Base-by-base conservation (phyloP, 2,888 invertebrate species). In the Tenthredo scrophulariae region DNA sequence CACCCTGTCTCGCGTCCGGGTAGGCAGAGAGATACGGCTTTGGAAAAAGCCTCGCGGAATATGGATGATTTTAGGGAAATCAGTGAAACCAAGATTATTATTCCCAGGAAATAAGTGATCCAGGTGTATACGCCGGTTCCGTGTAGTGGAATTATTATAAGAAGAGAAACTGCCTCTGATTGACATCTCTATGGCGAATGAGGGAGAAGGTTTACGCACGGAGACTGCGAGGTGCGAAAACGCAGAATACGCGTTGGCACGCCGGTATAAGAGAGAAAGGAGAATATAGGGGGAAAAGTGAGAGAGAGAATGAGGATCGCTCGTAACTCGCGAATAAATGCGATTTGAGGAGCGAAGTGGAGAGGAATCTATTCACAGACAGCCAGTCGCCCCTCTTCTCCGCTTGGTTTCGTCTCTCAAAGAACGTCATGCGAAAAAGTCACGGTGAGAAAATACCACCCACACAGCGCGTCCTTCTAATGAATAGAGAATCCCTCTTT, bases 241-340 rank as follows among this genome's bases (percentile, higher is more conserved):
- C n/a, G 77, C 13, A 54, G 26, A 46, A 26, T 29, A 70, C 33
- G 70, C 70, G 37, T 37, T 70, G 70, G 70, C 70, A 37, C 70
- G 40, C 26, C 72, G 40, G 72, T 22, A 9, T 43, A 74, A 74
- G 40, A 43, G 72, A 74, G 72, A 22, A 43, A 70, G 46, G 10
- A 10, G 22, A 75, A 75, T 18, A 80, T 5, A 10, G 29, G 26
- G 62, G 37, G 62, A 83, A 79, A 54, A 40, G 40, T 22, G 26
- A 65, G n/a, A 29, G 2, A 58, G 84, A 85, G 77, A 84, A 84
- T 87, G 88, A 88, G 89, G 89, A 88, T 87, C 89, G 89, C 87
- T 88, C 89, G 90, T 91, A 91, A 91, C 91, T 91, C 89, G 90
- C 90, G 91, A 89, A 90, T 91, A 92, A 92, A 92, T 91, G 91